phyloP scores from a whole-genome alignment of 2,113 vertebrate genomes.

The Coreoperca whiteheadi region DNA sequence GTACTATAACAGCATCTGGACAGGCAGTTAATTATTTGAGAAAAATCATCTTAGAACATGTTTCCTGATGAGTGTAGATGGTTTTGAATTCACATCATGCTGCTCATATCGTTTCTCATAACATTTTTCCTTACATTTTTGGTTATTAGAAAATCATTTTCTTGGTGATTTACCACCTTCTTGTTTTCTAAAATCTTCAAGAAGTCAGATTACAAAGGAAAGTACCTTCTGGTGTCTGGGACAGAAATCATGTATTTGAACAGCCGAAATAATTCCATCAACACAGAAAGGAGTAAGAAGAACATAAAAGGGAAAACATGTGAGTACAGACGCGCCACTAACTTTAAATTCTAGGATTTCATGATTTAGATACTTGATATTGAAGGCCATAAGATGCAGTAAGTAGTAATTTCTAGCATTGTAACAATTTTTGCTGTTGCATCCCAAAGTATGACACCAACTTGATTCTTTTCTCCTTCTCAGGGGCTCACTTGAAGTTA shows the following conservation, averaged over 20 bases:
- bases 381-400: neutral
- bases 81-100: constrained; percentile 20
- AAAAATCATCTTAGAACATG: neutral
- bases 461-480: neutral
- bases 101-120: neutral
- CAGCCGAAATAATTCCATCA: constrained; percentile 48
- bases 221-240: neutral
- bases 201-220: neutral
- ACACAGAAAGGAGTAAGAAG: constrained; percentile 62
- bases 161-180: neutral
- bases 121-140: constrained; percentile 7
- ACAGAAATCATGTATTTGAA: constrained; percentile 66
- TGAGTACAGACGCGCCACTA: constrained; percentile 57
- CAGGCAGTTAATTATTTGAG: neutral
- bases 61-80: constrained; percentile 3
- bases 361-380: too few species aligned
- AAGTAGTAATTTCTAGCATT: neutral
- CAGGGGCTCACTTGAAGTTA: constrained; percentile 65
- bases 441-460: neutral
- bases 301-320: constrained; percentile 66
- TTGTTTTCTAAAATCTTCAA: neutral
- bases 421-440: neutral
- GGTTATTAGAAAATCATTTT: neutral
- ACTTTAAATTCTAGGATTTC: neutral
- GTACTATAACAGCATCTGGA: constrained; percentile 18